These are phyloP conservation scores for Gallinago jamesoni DNA, from an alignment of 2,113 vertebrate species.

Conservation along the genomic window DNA sequence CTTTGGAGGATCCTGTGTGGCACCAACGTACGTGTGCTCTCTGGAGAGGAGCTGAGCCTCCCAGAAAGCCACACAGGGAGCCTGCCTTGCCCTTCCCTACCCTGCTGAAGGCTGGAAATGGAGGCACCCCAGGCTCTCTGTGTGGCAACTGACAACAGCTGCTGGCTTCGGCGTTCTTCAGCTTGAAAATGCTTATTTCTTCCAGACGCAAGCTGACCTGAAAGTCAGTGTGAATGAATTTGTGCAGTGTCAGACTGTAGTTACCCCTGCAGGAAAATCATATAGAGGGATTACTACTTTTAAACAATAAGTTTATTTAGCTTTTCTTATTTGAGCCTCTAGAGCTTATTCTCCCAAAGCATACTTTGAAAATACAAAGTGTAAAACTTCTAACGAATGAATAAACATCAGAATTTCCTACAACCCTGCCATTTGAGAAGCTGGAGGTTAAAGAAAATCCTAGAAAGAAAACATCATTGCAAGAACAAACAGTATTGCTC, in stretches of 20 bases:
- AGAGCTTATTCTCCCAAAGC: neutral
- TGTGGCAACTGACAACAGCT: neutral
- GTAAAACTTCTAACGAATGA: neutral
- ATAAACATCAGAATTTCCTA: neutral
- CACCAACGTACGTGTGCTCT: rapidly evolving
- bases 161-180: rapidly evolving
- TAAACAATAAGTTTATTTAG: neutral
- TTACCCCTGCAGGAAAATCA: neutral
- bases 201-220: neutral
- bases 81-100: no score
- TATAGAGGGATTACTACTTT: neutral
- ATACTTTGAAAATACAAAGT: neutral
- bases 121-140: neutral
- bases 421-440: neutral
- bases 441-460: neutral
- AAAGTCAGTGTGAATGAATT: neutral
- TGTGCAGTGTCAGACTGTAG: neutral
- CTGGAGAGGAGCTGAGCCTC: neutral
- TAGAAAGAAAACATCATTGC: rapidly evolving
- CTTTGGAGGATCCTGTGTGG: rapidly evolving
- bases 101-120: neutral
- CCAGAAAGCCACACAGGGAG: rapidly evolving
- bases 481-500: neutral
- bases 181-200: neutral
- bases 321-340: neutral